Conservation (phyloP, 2,888 invertebrate species). For the Nebria brevicollis region DNA sequence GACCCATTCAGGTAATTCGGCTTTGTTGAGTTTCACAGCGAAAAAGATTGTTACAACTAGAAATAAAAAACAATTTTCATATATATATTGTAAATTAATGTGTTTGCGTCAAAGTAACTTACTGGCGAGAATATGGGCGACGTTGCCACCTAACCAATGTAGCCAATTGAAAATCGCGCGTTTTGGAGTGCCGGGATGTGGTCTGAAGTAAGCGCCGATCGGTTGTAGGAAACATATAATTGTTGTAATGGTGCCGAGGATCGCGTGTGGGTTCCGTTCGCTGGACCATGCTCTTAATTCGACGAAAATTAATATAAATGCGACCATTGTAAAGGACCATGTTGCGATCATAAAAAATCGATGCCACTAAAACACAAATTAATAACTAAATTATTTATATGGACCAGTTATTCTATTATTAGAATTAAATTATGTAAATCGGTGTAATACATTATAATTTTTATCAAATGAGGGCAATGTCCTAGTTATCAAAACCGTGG, state of each 20-base stretch:
- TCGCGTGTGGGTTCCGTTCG: conserved; percentile 83
- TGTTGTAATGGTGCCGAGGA: conserved; percentile 82
- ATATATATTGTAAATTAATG: neutral
- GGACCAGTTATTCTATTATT: neutral
- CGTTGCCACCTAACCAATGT: conserved; percentile 90
- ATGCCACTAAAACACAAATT: conserved; percentile 74
- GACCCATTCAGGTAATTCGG: conserved; percentile 86
- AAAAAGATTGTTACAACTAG: conserved; percentile 94
- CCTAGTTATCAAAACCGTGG: neutral
- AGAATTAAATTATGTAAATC: neutral
- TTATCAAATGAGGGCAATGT: neutral
- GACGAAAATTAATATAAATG: conserved; percentile 83
- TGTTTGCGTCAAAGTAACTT: conserved; percentile 60
- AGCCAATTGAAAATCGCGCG: conserved; percentile 90
- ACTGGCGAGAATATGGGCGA: conserved; percentile 89
- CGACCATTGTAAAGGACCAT: conserved; percentile 80
- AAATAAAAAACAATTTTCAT: conserved; percentile 54
- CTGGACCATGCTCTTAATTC: conserved; percentile 81
- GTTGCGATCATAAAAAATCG: conserved; percentile 85
- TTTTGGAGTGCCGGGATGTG: conserved; percentile 82
- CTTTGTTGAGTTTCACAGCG: conserved; percentile 85
- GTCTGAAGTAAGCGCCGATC: conserved; percentile 86
- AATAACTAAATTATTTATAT: no score
- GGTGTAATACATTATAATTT: neutral
- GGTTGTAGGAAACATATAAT: conserved; percentile 86